phyloP scores from a whole-genome alignment of 2,113 vertebrate genomes.

The Catharus bicknelli region DNA sequence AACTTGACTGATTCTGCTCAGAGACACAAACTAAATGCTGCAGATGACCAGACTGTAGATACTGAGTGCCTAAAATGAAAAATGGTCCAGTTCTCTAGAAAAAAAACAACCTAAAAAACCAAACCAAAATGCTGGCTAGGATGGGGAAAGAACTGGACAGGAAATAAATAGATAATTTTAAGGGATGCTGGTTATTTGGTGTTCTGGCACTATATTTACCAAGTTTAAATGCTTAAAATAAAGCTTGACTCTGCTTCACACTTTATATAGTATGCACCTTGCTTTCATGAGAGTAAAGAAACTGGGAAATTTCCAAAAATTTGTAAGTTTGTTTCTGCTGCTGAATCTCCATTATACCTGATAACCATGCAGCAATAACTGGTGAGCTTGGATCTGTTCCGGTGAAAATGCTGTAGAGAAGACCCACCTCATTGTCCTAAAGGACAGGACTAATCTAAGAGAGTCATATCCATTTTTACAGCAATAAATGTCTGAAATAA shows the following conservation, averaged over 20 bases:
- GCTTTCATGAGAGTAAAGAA: background rate
- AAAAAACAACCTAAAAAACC: background rate
- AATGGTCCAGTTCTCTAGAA: background rate
- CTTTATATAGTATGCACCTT: background rate
- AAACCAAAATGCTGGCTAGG: background rate
- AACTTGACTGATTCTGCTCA: background rate
- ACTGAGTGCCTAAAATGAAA: background rate
- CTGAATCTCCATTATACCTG: background rate
- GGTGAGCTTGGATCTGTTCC: background rate
- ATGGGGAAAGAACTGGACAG: background rate
- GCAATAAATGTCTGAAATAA: background rate
- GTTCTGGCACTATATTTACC: background rate
- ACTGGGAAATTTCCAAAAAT: background rate
- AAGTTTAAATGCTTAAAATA: background rate
- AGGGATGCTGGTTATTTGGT: background rate
- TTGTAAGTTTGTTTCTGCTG: background rate
- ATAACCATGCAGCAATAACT: background rate
- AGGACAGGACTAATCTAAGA: background rate
- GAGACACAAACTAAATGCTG: background rate
- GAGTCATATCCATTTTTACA: background rate
- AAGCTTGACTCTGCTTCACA: background rate
- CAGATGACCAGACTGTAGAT: background rate
- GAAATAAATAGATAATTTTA: background rate
- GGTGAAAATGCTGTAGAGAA: background rate
- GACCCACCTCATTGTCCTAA: background rate